Conservation (phyloP, 2,888 invertebrate species). For the Troilus luridus region DNA sequence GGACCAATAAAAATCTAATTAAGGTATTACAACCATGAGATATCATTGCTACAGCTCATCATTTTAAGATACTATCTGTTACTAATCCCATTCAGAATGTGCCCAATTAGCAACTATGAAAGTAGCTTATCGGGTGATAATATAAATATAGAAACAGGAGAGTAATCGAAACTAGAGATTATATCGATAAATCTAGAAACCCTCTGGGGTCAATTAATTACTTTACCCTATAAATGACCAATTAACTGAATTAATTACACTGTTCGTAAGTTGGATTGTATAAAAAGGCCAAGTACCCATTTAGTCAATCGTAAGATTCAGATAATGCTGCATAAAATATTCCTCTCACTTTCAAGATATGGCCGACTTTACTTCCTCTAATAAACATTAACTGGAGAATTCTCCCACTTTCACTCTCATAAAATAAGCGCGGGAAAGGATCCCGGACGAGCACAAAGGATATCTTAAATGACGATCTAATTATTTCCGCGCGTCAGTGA, state of each 20-base stretch:
- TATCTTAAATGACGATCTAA: background rate
- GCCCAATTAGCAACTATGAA: background rate
- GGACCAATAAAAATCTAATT: too few species aligned
- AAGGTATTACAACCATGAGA: too few species aligned
- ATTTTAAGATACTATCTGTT: background rate
- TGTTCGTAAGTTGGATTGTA: background rate
- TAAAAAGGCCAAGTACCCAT: background rate
- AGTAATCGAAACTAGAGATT: background rate
- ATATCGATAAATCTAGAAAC: background rate
- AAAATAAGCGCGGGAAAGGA: background rate
- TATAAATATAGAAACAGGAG: background rate
- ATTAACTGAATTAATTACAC: background rate
- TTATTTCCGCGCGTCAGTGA: background rate
- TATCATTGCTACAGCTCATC: too few species aligned
- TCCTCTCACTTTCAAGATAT: background rate
- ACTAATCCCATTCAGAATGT: background rate
- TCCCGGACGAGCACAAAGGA: background rate
- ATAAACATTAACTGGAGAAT: background rate
- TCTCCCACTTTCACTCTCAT: constrained; percentile 33
- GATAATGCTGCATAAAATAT: background rate
- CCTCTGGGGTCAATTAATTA: background rate
- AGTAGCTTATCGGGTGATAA: background rate
- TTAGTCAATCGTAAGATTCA: background rate
- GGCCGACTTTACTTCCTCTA: background rate
- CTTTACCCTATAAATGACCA: background rate